phyloP scores from a whole-genome alignment of 2,113 vertebrate genomes.

The Polypterus bichir region DNA sequence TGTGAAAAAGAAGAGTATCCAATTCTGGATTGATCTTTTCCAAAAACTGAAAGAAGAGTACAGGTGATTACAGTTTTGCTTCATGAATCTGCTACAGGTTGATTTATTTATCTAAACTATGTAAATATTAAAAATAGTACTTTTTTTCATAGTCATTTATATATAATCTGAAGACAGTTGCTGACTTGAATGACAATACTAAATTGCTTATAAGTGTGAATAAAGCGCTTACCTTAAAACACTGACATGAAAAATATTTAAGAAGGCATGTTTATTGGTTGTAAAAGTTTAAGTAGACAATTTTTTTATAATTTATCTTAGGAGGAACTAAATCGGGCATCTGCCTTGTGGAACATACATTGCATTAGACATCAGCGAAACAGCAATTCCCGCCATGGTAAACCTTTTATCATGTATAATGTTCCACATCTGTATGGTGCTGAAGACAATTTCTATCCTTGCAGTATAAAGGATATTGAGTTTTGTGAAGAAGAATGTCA shows the following conservation, averaged over 20 bases:
- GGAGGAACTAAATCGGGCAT: no score
- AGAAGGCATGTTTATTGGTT: no score
- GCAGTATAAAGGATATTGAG: background rate
- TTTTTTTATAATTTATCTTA: no score
- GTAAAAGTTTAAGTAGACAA: no score
- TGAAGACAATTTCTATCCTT: background rate
- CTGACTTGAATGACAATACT: no score
- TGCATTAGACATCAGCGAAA: background rate
- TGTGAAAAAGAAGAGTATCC: background rate
- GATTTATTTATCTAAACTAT: background rate
- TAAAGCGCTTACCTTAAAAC: no score
- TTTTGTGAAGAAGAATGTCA: background rate
- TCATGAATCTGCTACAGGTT: background rate
- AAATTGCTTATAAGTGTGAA: no score
- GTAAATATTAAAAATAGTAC: background rate
- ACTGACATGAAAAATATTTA: no score
- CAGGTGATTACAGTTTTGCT: background rate
- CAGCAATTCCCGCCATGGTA: background rate
- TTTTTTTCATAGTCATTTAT: background rate
- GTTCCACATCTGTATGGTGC: background rate
- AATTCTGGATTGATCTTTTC: no score
- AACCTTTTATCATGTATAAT: background rate
- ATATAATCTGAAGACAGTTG: background rate
- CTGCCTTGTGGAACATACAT: no score
- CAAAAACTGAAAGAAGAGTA: background rate